Conservation (phyloP, 2,888 invertebrate species). For the Eupithecia subfuscata region DNA sequence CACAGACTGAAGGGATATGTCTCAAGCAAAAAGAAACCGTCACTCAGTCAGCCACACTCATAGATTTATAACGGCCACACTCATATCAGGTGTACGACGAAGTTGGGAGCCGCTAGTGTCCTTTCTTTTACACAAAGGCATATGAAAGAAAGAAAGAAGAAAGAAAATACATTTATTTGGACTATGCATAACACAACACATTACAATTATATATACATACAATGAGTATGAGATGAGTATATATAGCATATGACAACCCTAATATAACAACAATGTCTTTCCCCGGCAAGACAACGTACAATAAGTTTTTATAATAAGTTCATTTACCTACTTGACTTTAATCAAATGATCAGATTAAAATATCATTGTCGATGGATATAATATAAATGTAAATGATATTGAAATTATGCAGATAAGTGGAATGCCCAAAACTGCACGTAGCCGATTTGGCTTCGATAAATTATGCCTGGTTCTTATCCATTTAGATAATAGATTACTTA, state of each 20-base stretch:
- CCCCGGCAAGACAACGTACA: neutral
- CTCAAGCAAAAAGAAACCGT: neutral
- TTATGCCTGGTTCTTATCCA: neutral
- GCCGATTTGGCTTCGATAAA: conserved; percentile 1
- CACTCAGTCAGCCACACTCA: no score
- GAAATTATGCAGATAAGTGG: conserved; percentile 5
- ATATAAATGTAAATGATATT: neutral
- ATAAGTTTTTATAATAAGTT: neutral
- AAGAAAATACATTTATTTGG: no score
- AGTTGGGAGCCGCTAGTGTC: no score
- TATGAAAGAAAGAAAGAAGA: no score
- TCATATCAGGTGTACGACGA: no score
- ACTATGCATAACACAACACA: no score
- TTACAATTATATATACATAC: no score
- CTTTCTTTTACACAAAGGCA: neutral
- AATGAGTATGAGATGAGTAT: no score
- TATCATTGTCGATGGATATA: neutral
- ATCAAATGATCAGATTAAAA: neutral
- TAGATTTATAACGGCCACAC: no score
- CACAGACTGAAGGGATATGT: neutral
- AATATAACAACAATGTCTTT: neutral
- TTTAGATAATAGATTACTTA: neutral
- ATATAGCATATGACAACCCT: conserved; percentile 5
- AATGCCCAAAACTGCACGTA: conserved; percentile 18
- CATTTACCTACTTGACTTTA: conserved; percentile 3